Percentiles rank a stretch among this genome's conserved stretches.
phyloP scores from a whole-genome alignment of 2,888 invertebrate species.

The Eledone cirrhosa region DNA sequence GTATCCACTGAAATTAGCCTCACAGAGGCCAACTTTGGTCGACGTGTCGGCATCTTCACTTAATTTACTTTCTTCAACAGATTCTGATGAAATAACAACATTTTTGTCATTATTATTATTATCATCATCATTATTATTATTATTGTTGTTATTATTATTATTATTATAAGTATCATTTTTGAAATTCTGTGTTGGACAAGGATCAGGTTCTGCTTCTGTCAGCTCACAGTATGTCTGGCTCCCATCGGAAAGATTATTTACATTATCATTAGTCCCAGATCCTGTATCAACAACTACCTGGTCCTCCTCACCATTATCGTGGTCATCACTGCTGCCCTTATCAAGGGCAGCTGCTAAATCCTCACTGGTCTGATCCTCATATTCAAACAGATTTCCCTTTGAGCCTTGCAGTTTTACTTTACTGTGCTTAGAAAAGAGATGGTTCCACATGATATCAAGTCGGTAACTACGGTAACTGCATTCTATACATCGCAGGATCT shows the following conservation, averaged over 20 bases:
- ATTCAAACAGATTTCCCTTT: slow-evolving; percentile 20
- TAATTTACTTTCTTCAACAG: background rate
- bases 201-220: background rate
- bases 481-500: slow-evolving; percentile 30
- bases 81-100: background rate
- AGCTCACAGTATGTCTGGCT: background rate
- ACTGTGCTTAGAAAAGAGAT: slow-evolving; percentile 28
- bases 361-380: slow-evolving; percentile 18
- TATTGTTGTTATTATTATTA: no score
- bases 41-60: background rate
- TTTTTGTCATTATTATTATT: background rate
- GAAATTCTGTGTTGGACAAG: background rate
- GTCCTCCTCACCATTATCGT: slow-evolving; percentile 16
- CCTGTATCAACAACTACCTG: slow-evolving; percentile 18
- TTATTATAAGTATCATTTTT: no score
- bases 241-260: slow-evolving; percentile 17
- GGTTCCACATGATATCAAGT: slow-evolving; percentile 29
- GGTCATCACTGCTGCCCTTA: background rate
- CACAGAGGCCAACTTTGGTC: background rate
- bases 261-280: slow-evolving; percentile 28
- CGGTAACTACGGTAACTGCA: slow-evolving; percentile 31
- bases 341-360: background rate
- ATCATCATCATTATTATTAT: background rate
- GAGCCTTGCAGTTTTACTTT: background rate
- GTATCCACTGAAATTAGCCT: background rate